phyloP scores from a whole-genome alignment of 92 coral and sea anemone genomes.

The Palythoa grandiflora region DNA sequence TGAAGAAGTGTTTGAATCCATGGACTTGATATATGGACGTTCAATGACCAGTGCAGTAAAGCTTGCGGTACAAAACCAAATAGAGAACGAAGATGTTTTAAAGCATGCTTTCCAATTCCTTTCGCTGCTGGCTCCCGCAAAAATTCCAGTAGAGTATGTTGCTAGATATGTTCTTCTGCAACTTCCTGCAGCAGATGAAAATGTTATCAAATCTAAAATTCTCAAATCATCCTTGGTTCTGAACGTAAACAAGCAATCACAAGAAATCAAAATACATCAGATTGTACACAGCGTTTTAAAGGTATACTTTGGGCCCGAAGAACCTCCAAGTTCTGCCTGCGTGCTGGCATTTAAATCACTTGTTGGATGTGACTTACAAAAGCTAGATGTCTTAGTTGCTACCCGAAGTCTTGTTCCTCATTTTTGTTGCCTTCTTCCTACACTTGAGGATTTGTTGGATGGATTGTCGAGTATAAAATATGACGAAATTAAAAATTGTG shows the following conservation, averaged over 20 bases:
- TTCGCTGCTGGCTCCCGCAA: not conserved
- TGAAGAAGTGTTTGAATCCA: not conserved
- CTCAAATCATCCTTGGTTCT: not conserved
- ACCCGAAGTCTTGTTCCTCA: not conserved
- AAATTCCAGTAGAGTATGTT: not conserved
- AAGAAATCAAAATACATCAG: not conserved
- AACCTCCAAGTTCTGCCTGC: no score
- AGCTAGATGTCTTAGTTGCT: not conserved
- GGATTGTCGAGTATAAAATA: no score
- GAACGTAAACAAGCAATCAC: not conserved
- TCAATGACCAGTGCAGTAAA: no score
- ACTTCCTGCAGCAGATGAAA: constrained; percentile 15
- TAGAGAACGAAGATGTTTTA: not conserved
- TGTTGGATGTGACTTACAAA: no score
- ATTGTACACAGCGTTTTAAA: not conserved
- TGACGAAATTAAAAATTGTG: no score
- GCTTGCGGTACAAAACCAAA: no score
- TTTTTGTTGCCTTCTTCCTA: no score
- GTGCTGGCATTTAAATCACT: no score
- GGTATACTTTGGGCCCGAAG: no score
- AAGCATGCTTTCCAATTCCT: constrained; percentile 12
- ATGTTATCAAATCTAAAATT: not conserved
- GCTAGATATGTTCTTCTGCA: not conserved
- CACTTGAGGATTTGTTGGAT: no score
- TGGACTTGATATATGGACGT: not conserved